A percentile compares a stretch with the other conserved stretches of the same genome.
These are phyloP conservation scores for Nilaparvata lugens DNA, from an alignment of 1,140 invertebrate species.

Conservation along the genomic window DNA sequence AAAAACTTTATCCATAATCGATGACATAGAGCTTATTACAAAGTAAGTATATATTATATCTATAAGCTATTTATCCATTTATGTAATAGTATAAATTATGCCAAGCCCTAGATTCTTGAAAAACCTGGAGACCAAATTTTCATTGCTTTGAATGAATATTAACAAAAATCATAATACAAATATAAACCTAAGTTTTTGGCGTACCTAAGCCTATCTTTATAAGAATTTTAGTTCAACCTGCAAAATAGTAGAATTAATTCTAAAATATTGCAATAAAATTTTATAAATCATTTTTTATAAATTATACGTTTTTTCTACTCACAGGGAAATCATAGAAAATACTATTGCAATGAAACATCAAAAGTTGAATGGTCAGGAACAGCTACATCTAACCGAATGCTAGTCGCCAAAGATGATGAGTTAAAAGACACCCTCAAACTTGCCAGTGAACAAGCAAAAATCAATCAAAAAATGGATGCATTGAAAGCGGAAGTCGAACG, in stretches of 20 bases:
- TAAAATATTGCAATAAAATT: not conserved
- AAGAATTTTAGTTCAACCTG: not conserved
- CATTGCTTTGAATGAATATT: not conserved
- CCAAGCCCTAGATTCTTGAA: too few species aligned
- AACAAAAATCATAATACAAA: not conserved
- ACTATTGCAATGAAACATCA: constrained; percentile 78
- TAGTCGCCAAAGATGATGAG: constrained; percentile 84
- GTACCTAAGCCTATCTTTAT: not conserved
- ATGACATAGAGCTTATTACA: constrained; percentile 84
- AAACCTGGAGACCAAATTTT: not conserved
- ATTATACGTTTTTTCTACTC: constrained; percentile 28
- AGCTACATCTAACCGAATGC: constrained; percentile 75
- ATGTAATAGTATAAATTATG: too few species aligned
- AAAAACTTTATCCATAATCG: constrained; percentile 72
- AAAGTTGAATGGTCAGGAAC: constrained; percentile 68
- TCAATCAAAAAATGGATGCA: constrained; percentile 85
- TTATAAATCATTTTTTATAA: not conserved
- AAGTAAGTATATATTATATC: constrained; percentile 53
- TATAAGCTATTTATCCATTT: not conserved
- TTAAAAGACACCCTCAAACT: constrained; percentile 74
- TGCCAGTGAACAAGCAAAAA: constrained; percentile 84
- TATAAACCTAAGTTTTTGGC: not conserved
- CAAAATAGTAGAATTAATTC: not conserved
- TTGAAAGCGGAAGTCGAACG: constrained; percentile 82
- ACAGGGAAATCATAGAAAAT: constrained; percentile 89